Base-by-base conservation (phyloP, 2,888 invertebrate species). In the Hypsopygia costalis region DNA sequence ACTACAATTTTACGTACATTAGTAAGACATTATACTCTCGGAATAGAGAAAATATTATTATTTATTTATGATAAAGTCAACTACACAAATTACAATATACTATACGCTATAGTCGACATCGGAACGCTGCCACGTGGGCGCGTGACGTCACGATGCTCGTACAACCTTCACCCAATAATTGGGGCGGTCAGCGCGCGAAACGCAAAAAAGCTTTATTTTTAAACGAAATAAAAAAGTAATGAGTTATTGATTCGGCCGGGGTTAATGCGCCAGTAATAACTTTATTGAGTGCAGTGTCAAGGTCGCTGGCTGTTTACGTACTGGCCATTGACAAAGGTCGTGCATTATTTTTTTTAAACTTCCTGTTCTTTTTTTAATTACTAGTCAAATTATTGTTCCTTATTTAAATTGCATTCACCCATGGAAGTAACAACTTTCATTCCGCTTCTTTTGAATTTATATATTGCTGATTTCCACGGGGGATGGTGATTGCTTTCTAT, bases 141-240 rank as follows among this genome's bases (percentile, higher is more conserved):
- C 42, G 46, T 53, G 52, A 52, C 53, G 51, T 51, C 51, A 53
- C 50, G 45, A 47, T 38, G 34, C 38, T 38, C 33, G 36, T 40
- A 44, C 47, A 69, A 68, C 70, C 70, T 71, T 69, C 69, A 69
- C 70, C 68, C 50, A 42, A 68, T 71, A 67, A 69, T 66, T 64
- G 69, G 62, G 60, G 57, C 65, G 64, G 62, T 58, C 61, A 62
- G 41, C 50, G 59, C 61, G 60, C 55, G 51, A 50, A 48, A 52
- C 49, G 61, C 58, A 67, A 68, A 69, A 69, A 69, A 69, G 64
- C 64, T 67, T 67, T 69, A 69, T 69, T 70, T 69, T 70, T 67
- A 68, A 68, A 65, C 68, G 69, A 69, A 70, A 70, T 70, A 72
- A 72, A 72, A 70, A 70, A 69, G 70, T 70, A 72, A 72, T 72